Evolutionary conservation across 2,888 invertebrate species (phyloP).

Genomic region (Seira ritae): DNA sequence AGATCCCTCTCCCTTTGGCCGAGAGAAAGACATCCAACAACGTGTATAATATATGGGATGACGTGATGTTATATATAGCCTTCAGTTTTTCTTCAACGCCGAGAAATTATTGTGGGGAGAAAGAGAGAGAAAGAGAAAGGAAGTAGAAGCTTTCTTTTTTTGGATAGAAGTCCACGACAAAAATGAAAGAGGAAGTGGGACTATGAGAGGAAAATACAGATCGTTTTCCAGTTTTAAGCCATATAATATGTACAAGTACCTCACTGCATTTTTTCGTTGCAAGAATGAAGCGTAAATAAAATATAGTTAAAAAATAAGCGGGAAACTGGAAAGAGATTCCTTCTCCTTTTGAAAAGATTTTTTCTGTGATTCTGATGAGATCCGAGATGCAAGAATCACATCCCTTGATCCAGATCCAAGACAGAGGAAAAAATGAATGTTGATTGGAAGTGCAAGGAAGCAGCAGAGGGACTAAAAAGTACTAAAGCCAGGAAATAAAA

Average conservation of each 20-base stretch:
- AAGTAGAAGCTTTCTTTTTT: neutral
- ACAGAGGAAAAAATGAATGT: conserved; percentile 64
- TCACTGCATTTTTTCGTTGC: neutral
- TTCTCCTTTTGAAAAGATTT: conserved; percentile 9
- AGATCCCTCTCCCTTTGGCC: conserved; percentile 25
- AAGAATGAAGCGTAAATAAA: conserved; percentile 6
- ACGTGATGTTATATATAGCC: conserved; percentile 63
- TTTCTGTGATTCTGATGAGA: conserved; percentile 59
- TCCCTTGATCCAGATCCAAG: conserved; percentile 62
- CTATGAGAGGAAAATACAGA: no score
- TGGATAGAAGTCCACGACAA: neutral
- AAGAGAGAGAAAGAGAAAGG: neutral
- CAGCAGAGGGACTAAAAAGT: conserved; percentile 55
- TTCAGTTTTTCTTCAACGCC: conserved; percentile 43
- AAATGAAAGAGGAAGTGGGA: no score
- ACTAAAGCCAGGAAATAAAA: conserved; percentile 62
- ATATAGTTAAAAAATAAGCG: neutral
- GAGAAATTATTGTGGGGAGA: conserved; percentile 56
- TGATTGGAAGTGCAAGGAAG: conserved; percentile 66
- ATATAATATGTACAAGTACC: no score
- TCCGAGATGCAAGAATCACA: conserved; percentile 64
- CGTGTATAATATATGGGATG: conserved; percentile 66
- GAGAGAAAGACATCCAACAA: conserved; percentile 59
- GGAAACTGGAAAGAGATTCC: neutral
- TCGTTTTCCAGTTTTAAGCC: no score